Evolutionary conservation across 2,888 invertebrate genomes (phyloP), one percentile per base, ranked within the genome.

Genomic region (Eupithecia insigniata): DNA sequence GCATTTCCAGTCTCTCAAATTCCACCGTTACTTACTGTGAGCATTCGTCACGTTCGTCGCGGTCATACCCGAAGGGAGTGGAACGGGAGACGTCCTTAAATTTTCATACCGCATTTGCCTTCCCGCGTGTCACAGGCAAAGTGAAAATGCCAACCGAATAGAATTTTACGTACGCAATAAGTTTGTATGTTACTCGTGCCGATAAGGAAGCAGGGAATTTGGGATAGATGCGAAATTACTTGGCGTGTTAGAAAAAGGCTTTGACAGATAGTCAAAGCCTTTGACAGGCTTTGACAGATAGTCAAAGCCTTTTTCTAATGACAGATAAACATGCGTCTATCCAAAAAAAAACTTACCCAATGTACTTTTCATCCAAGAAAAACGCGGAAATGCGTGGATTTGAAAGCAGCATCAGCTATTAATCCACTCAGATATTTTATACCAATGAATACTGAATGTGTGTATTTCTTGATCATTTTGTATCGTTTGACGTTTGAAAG

Each of bases 111-210:
- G 78, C 82, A 83, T 74, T 70, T 66, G 58, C 69, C 71, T 79
- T 75, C 75, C 67, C 80, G 79, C 83, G 81, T 85, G 85, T 85
- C 85, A 82, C 83, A 78, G 79, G 79, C 83, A 84, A 90, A 91
- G 90, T 91, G 91, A 90, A 91, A 89, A 91, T 88, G 86, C 84
- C 81, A 86, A 86, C 84, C 82, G 86, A 88, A 89, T 87, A 85
- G 85, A 87, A 89, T 88, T 86, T 87, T 87, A 87, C 82, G 84
- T 78, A 75, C 67, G 75, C 77, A 78, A 79, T 79, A 78, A 74
- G 75, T 79, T 77, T 75, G 69, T 72, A 71, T 74, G 74, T 71
- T 71, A 72, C 71, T 71, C 61, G 46, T 46, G 62, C 28, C 55
- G 65, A 10, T 61, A 36, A 67, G 46, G 39, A 64, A 16, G 34